Evolutionary conservation across 2,113 vertebrate species (phyloP), one percentile per base, ranked within the genome.

Genomic region (Benitochromis conjunctus): DNA sequence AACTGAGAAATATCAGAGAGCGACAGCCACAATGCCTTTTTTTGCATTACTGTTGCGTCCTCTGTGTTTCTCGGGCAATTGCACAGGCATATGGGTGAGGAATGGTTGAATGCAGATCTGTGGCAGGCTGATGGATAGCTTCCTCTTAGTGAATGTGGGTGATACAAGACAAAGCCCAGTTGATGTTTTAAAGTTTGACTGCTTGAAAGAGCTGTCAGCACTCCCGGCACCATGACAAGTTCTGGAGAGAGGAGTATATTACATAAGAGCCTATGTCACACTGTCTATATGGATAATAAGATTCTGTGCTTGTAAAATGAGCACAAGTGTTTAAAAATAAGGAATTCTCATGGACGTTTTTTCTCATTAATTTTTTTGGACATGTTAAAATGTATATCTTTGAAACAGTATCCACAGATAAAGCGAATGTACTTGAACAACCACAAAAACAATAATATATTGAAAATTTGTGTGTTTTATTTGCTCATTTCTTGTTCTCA

Each of bases 41-140:
- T 51, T 57, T 13, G 10, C 48, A 12, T 4, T 24, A 11, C 0
- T 34, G 69, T 82, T 80, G 43, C 56, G n/a, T 88, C 82, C 83
- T 26, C 0, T 1, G 11, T 31, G 66, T 76, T 29, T 41, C 43
- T 60, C 41, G 21, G 58, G 12, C 83, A 90, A 95, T 93, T 86
- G 38, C 87, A 89, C 69, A 89, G 90, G 87, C 94, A 93, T 54
- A 88, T 84, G 93, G 85, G 76, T 58, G 82, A 90, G 82, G 88
- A 92, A 91, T 87, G 82, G 79, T 81, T 79, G 86, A 91, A 88
- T 78, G 66, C 64, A 48, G 83, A 81, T 34, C 81, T 9, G 58
- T 74, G 62, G 62, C 81, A 48, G 66, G 48, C 88, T 84, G 90
- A 94, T 84, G 71, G 88, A 91, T 91, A 26, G 80, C 77, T 93